Evolutionary conservation across 2,113 vertebrate genomes (phyloP).

Genomic region (Limnothrissa miodon): DNA sequence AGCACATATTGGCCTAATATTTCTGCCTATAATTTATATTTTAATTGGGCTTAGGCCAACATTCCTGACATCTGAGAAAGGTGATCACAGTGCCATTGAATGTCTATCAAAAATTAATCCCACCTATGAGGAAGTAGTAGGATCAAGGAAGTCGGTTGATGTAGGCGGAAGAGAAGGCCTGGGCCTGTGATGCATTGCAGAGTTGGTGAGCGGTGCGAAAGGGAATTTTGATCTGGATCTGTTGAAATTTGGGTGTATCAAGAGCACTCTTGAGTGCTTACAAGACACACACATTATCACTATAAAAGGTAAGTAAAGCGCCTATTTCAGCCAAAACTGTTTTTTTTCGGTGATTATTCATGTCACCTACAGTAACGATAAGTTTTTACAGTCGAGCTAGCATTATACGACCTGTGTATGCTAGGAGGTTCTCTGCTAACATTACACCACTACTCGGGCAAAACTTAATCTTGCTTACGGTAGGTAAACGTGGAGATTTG

Average conservation of each 20-base stretch:
- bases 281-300: neutral
- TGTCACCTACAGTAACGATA: neutral
- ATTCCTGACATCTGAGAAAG: neutral
- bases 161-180: slow-evolving; percentile 76
- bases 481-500: neutral
- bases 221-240: slow-evolving; percentile 28
- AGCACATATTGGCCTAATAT: too few relatives aligned
- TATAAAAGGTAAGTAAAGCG: neutral
- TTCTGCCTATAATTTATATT: too few relatives aligned
- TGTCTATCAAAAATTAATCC: slow-evolving; percentile 53
- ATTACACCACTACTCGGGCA: neutral
- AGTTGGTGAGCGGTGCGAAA: slow-evolving; percentile 58
- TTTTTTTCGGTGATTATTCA: neutral
- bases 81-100: neutral
- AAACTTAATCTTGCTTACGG: neutral
- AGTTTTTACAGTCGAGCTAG: neutral
- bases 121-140: slow-evolving; percentile 66
- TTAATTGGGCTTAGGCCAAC: neutral
- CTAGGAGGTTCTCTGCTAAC: neutral
- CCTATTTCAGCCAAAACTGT: neutral
- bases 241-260: neutral
- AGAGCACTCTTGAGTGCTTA: neutral
- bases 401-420: neutral
- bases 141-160: slow-evolving; percentile 68
- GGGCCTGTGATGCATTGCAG: slow-evolving; percentile 59